phyloP scores from a whole-genome alignment of 2,888 invertebrate genomes.

The Lymantria dispar region DNA sequence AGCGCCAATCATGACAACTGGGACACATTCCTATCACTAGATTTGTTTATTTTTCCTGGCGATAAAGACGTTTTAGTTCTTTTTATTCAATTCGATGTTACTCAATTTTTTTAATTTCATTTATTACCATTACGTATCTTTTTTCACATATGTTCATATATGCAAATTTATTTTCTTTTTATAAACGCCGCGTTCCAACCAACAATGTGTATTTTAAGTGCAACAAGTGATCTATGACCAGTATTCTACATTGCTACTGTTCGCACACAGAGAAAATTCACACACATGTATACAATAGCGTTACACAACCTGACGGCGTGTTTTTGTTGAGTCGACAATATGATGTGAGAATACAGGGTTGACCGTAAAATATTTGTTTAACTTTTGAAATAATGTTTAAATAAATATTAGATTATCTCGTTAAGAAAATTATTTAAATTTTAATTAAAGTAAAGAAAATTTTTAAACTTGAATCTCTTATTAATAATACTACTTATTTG shows the following conservation, averaged over 20 bases:
- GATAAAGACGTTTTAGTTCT: too few relatives aligned
- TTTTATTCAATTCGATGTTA: too few relatives aligned
- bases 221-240: slow-evolving; percentile 14
- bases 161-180: background rate
- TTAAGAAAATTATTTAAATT: background rate
- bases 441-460: too few relatives aligned
- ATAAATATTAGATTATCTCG: background rate
- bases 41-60: too few relatives aligned
- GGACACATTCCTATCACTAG: too few relatives aligned
- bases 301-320: slow-evolving; percentile 55
- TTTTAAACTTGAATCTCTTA: too few relatives aligned
- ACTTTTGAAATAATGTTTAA: background rate
- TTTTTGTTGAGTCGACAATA: slow-evolving; percentile 45
- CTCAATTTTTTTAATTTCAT: too few relatives aligned
- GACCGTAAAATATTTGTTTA: background rate
- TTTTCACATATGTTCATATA: background rate
- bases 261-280: slow-evolving; percentile 17
- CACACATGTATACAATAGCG: slow-evolving; percentile 37
- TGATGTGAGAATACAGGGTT: slow-evolving; percentile 22
- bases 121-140: background rate
- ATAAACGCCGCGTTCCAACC: too few relatives aligned
- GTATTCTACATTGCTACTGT: slow-evolving; percentile 12
- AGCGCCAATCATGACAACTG: too few relatives aligned
- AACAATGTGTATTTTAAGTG: slow-evolving; percentile 1
- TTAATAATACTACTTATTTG: too few relatives aligned